Conservation (phyloP, 2,113 vertebrate species). For the Pimephales promelas region DNA sequence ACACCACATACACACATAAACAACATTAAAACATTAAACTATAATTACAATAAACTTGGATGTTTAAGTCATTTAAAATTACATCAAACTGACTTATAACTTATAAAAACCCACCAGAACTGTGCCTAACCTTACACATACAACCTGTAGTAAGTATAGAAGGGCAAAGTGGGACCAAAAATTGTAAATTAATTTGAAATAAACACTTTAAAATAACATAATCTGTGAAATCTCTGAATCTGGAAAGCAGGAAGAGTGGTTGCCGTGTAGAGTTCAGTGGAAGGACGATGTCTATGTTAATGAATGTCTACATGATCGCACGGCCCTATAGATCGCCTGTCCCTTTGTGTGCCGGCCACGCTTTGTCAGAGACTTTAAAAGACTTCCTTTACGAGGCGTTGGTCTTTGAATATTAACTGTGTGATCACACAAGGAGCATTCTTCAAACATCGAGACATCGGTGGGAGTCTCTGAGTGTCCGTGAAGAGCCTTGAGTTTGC, state of each 20-base stretch:
- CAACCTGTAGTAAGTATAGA: too few species aligned
- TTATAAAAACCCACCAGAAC: too few species aligned
- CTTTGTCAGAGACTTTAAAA: conserved; percentile 78
- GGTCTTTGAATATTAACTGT: conserved; percentile 80
- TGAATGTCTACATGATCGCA: conserved; percentile 67
- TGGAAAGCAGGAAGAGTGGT: not conserved
- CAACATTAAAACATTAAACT: too few species aligned
- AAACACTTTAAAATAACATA: not conserved
- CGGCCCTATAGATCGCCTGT: conserved; percentile 71
- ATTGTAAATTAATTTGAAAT: too few species aligned
- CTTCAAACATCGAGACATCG: conserved; percentile 55
- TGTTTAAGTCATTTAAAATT: too few species aligned
- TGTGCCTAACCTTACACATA: too few species aligned
- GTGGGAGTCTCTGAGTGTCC: conserved; percentile 50
- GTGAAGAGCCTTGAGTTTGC: conserved; percentile 44
- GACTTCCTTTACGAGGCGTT: conserved; percentile 69
- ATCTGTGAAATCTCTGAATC: not conserved
- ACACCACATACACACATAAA: too few species aligned
- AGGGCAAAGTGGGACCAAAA: too few species aligned
- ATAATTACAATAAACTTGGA: too few species aligned
- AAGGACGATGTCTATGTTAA: conserved; percentile 63
- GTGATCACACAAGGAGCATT: conserved; percentile 77
- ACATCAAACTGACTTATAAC: too few species aligned
- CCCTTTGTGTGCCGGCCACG: conserved; percentile 69
- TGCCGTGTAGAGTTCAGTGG: not conserved